These are phyloP conservation scores for Sclerodermus sp. DNA, from an alignment of 2,888 invertebrate genomes.

Conservation along the genomic window DNA sequence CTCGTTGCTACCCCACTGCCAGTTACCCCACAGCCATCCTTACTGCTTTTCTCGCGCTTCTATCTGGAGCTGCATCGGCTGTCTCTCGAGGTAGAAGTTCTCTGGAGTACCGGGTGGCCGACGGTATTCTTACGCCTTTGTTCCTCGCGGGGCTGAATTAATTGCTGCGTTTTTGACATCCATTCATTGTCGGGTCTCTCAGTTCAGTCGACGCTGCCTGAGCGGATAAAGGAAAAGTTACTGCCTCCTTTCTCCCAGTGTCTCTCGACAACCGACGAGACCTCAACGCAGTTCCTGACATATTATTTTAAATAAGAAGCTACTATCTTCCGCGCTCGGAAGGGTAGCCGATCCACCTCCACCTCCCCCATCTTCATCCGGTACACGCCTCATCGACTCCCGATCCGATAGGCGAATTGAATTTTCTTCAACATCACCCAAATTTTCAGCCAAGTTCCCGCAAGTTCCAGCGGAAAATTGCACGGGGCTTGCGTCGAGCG, in stretches of 20 bases:
- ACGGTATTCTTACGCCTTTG: constrained; percentile 52
- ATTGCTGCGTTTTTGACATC: constrained; percentile 56
- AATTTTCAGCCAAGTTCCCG: too few species aligned
- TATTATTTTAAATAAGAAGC: too few species aligned
- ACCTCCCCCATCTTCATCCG: too few species aligned
- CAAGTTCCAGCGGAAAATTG: too few species aligned
- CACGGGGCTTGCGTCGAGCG: too few species aligned
- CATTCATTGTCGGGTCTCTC: constrained; percentile 46
- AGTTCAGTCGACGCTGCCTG: constrained; percentile 36
- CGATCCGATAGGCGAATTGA: too few species aligned
- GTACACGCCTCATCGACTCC: too few species aligned
- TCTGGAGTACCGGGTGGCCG: constrained; percentile 40
- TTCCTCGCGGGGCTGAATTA: constrained; percentile 51
- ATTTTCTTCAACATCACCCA: too few species aligned
- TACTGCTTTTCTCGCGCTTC: not conserved
- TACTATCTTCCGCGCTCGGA: too few species aligned
- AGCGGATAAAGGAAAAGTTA: constrained; percentile 45
- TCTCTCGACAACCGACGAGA: too few species aligned
- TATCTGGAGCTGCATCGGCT: constrained; percentile 22
- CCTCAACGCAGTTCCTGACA: too few species aligned
- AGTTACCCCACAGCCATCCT: constrained; percentile 23
- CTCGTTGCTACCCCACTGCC: constrained; percentile 42
- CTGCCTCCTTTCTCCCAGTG: constrained; percentile 23
- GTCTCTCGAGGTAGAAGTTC: constrained; percentile 45
- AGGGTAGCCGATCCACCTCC: too few species aligned